These are phyloP conservation scores for Rhodinocichla rosea DNA, from an alignment of 2,113 vertebrate species.

Conservation along the genomic window DNA sequence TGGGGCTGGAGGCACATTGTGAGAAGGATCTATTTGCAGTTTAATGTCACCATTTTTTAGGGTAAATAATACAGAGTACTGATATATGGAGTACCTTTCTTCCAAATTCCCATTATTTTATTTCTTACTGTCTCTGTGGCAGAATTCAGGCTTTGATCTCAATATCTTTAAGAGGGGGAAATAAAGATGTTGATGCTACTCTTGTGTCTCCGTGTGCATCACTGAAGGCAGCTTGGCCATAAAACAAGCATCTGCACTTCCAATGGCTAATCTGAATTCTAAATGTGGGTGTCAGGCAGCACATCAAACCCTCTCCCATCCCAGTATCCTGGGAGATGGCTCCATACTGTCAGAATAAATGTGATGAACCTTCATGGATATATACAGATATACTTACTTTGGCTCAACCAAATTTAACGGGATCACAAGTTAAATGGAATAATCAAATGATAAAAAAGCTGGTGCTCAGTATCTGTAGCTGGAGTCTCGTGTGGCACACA, in stretches of 20 bases:
- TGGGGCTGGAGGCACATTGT: neutral
- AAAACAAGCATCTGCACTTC: neutral
- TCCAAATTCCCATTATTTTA: neutral
- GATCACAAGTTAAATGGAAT: neutral
- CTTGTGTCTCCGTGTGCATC: neutral
- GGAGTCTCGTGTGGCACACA: neutral
- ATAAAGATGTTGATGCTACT: neutral
- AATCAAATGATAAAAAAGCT: neutral
- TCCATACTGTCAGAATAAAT: neutral
- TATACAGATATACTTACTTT: neutral
- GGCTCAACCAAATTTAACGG: neutral
- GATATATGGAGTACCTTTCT: neutral
- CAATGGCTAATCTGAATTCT: neutral
- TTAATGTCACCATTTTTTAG: neutral
- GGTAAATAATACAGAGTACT: neutral
- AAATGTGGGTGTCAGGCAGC: neutral
- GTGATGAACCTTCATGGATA: neutral
- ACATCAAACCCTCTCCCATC: neutral
- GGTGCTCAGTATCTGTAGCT: neutral
- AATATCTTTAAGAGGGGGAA: neutral
- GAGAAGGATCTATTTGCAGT: neutral
- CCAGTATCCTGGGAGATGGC: neutral
- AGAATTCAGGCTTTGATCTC: neutral
- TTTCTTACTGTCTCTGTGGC: neutral
- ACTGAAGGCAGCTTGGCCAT: neutral